phyloP scores from a whole-genome alignment of 2,888 invertebrate species.

The Fissipunctia ypsillon region DNA sequence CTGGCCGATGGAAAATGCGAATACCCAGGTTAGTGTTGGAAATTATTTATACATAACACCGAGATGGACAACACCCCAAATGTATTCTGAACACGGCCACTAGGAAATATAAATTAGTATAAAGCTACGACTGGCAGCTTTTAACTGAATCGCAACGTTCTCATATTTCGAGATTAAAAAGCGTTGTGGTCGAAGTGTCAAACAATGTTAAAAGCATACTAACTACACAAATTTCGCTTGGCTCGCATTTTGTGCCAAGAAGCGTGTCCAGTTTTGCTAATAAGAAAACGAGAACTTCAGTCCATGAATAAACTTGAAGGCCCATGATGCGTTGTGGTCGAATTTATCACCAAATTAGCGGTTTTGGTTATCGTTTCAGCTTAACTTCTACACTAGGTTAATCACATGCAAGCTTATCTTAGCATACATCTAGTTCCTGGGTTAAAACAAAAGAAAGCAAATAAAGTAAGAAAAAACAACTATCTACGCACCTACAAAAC shows the following conservation, averaged over 20 bases:
- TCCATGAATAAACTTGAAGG: slow-evolving; percentile 12
- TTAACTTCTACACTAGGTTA: slow-evolving; percentile 41
- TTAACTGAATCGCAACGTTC: not conserved
- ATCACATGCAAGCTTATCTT: slow-evolving; percentile 49
- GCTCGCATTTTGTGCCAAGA: not conserved
- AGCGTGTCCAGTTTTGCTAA: not conserved
- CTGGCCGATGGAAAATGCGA: not conserved
- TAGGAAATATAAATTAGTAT: not conserved
- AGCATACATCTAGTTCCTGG: slow-evolving; percentile 30
- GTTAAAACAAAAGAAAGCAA: slow-evolving; percentile 33
- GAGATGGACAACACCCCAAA: not conserved
- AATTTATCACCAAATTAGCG: slow-evolving; percentile 12
- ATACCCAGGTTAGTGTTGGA: too few relatives aligned
- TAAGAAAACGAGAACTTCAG: not conserved
- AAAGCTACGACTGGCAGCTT: not conserved
- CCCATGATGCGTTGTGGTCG: not conserved
- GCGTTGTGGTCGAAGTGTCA: not conserved
- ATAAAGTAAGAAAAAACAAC: slow-evolving; percentile 16
- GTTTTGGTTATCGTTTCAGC: slow-evolving; percentile 16
- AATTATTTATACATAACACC: slow-evolving; percentile 10
- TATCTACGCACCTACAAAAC: slow-evolving; percentile 26
- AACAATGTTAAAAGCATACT: slow-evolving; percentile 3
- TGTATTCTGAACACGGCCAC: not conserved
- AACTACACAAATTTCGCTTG: not conserved
- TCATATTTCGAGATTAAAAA: not conserved